A percentile compares a stretch with the other conserved stretches of the same genome.
These are phyloP conservation scores for Erpornis zantholeuca DNA, from an alignment of 2,113 vertebrate species.

Conservation along the genomic window DNA sequence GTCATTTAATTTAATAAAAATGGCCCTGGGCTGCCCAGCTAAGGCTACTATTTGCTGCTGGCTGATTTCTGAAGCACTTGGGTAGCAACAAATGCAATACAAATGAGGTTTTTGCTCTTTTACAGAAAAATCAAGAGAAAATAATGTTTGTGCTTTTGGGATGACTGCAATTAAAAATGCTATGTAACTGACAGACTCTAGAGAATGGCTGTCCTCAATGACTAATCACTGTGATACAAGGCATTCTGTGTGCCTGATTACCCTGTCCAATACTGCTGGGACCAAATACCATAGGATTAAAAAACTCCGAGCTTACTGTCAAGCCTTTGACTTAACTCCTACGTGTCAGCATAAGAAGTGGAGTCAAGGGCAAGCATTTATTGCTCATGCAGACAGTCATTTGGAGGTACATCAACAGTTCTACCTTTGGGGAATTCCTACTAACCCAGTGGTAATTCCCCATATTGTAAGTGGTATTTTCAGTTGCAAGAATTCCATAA, in stretches of 20 bases:
- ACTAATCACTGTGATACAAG: neutral
- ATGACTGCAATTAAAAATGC: neutral
- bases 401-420: neutral
- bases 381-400: neutral
- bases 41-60: neutral
- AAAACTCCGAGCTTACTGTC: neutral
- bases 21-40: neutral
- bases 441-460: neutral
- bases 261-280: neutral
- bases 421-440: neutral
- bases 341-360: neutral
- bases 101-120: neutral
- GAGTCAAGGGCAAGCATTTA: neutral
- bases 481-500: neutral
- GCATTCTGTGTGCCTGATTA: neutral
- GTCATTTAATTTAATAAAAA: neutral
- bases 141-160: neutral
- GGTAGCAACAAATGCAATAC: neutral
- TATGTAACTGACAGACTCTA: neutral
- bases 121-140: neutral
- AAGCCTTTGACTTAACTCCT: neutral
- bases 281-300: neutral
- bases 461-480: neutral
- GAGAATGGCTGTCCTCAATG: neutral
- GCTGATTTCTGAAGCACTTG: neutral